Evolutionary conservation across 1,140 invertebrate genomes (phyloP), one percentile per base, ranked within the genome.

Genomic region (Caenorhabditis latens): DNA sequence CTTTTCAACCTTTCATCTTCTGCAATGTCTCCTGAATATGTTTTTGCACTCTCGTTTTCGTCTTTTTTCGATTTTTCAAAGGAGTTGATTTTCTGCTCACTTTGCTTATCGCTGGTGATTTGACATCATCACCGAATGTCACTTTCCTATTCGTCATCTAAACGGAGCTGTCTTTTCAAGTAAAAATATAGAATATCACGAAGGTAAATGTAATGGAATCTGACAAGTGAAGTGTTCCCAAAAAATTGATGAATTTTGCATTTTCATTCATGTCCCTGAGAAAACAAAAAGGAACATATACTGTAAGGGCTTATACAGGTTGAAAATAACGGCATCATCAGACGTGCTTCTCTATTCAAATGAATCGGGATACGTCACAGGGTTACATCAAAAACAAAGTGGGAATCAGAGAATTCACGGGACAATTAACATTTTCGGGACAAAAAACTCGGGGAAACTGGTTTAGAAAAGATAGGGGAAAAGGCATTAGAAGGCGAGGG

Each of bases 1-100:
- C 48, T 24, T 82, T 48, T 21, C 2, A 5, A 84, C 58, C 53
- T 84, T 21, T 84, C 83, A 84, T 84, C 43, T 61, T 58, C 55
- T 84, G 13, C 32, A 57, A n/a, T 11, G 82, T 61, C 16, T 8
- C 43, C 57, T 61, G 82, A 19, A 61, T 84, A 14, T 57, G 57
- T 42, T 58, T n/a, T 13, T 67, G 21, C 14, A 63, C 42, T 50
- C 24, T 32, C 5, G n/a, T 46, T 16, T 48, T 86, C 42, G 6
- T 32, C 24, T 71, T 82, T 75, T 83, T 61, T 46, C 13, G 16
- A 2, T 50, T 86, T 40, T 42, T 82, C 75, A 7, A 48, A 7
- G 40, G 43, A 9, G 16, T 86, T 19, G 32, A 14, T 21, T 65
- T n/a, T 48, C 48, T 46, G 19, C 50, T 65, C 84, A 42, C 3